Evolutionary conservation across 2,797 vertebrate species (phyloP).

Genomic region (Petrocephalus sullivani): DNA sequence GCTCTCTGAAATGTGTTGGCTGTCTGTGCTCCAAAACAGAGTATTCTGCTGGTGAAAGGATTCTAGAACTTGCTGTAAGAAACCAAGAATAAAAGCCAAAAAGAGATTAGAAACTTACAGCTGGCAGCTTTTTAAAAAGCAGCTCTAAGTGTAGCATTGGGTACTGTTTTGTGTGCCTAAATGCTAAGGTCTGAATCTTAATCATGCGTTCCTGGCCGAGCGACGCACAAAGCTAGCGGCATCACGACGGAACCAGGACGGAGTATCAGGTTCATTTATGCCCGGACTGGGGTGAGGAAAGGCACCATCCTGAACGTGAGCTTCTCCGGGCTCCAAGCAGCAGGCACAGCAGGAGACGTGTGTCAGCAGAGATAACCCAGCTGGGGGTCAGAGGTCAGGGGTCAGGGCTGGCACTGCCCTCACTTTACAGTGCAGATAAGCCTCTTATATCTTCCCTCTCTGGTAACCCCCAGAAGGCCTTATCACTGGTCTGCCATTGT

Average conservation of each 20-base stretch:
- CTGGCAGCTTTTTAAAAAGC: neutral
- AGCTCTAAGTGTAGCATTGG: neutral
- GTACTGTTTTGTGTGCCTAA: slow-evolving; percentile 29
- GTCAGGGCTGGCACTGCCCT: slow-evolving; percentile 19
- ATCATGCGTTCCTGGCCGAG: slow-evolving; percentile 54
- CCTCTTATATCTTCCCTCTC: neutral
- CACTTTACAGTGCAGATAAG: neutral
- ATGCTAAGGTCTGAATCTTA: slow-evolving; percentile 56
- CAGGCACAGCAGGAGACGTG: neutral
- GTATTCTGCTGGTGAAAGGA: neutral
- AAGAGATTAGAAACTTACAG: neutral
- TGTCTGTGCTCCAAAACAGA: neutral
- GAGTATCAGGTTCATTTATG: slow-evolving; percentile 52
- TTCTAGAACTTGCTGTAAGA: neutral
- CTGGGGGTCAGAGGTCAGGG: slow-evolving; percentile 27
- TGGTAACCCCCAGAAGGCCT: neutral
- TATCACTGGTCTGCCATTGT: neutral
- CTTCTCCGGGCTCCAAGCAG: neutral
- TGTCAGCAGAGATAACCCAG: slow-evolving; percentile 32
- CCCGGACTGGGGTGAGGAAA: slow-evolving; percentile 35
- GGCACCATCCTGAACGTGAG: slow-evolving; percentile 41
- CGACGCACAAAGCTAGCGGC: slow-evolving; percentile 27
- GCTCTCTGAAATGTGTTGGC: neutral
- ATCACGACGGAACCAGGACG: slow-evolving; percentile 2
- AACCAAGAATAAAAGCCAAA: neutral